Evolutionary conservation across 2,113 vertebrate genomes (phyloP).

Genomic region (Pseudorhombus dupliciocellatus): DNA sequence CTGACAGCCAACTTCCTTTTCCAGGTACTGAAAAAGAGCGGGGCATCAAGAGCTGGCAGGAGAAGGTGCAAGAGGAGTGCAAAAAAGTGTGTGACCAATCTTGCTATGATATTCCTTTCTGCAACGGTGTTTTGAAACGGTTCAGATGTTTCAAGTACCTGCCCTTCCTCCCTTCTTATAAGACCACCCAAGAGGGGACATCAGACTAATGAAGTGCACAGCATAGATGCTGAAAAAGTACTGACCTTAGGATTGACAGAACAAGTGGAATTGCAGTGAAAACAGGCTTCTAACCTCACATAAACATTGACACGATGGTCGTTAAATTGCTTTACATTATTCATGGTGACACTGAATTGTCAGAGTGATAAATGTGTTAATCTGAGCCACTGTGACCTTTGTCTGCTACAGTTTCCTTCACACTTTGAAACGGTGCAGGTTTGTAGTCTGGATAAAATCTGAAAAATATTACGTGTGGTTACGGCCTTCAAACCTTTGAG

Average conservation of each 20-base stretch:
- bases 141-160: conserved; percentile 68
- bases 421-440: background rate
- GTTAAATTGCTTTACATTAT: background rate
- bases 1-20: background rate
- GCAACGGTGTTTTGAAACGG: conserved; percentile 50
- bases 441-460: too few relatives aligned
- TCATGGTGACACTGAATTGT: background rate
- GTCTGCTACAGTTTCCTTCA: background rate
- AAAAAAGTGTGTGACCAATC: conserved; percentile 55
- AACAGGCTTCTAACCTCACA: background rate
- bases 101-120: conserved; percentile 79
- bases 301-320: background rate
- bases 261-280: background rate
- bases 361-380: background rate
- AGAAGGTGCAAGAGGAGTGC: conserved; percentile 39
- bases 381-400: background rate
- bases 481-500: too few relatives aligned
- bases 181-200: conserved; percentile 13
- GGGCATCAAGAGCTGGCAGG: conserved; percentile 76
- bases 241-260: background rate
- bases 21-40: conserved; percentile 78
- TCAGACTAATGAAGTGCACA: background rate
- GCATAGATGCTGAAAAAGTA: background rate
- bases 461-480: background rate
- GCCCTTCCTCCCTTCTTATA: conserved; percentile 78